These are phyloP conservation scores for Trichacis sp. DNA, from an alignment of 2,888 invertebrate species.

Conservation along the genomic window DNA sequence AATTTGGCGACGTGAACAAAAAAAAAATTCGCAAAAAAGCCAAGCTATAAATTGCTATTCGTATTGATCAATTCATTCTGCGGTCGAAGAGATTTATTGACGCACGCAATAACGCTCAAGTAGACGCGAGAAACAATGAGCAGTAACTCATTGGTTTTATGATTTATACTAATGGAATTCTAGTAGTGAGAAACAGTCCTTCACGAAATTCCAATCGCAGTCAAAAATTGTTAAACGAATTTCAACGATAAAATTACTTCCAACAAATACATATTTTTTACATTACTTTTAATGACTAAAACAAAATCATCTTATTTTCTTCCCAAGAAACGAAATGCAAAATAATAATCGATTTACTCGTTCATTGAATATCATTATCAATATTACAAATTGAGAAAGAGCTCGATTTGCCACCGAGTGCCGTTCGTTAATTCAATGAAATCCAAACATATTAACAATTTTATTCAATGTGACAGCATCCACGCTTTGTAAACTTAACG, in stretches of 20 bases:
- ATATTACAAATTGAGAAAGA: too few species aligned
- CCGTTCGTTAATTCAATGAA: too few species aligned
- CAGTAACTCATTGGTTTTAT: constrained; percentile 60
- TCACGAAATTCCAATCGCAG: constrained; percentile 7
- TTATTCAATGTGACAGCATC: background rate
- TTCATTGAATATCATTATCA: too few species aligned
- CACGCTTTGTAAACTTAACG: background rate
- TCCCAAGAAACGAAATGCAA: too few species aligned
- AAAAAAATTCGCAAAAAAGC: constrained; percentile 9
- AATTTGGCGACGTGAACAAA: background rate
- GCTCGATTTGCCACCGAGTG: too few species aligned
- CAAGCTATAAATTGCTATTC: constrained; percentile 12
- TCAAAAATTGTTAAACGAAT: too few species aligned
- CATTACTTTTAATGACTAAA: too few species aligned
- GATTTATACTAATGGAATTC: constrained; percentile 65
- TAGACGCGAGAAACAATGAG: constrained; percentile 54
- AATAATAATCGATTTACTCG: too few species aligned
- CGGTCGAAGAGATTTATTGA: constrained; percentile 53
- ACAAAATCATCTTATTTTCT: too few species aligned
- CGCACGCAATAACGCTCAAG: constrained; percentile 51
- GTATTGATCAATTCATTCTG: constrained; percentile 22
- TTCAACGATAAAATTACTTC: too few species aligned
- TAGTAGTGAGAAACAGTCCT: constrained; percentile 13
- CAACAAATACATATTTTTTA: too few species aligned
- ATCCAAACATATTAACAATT: too few species aligned